Evolutionary conservation across 2,797 vertebrate genomes (phyloP).

Genomic region (Falco columbarius): DNA sequence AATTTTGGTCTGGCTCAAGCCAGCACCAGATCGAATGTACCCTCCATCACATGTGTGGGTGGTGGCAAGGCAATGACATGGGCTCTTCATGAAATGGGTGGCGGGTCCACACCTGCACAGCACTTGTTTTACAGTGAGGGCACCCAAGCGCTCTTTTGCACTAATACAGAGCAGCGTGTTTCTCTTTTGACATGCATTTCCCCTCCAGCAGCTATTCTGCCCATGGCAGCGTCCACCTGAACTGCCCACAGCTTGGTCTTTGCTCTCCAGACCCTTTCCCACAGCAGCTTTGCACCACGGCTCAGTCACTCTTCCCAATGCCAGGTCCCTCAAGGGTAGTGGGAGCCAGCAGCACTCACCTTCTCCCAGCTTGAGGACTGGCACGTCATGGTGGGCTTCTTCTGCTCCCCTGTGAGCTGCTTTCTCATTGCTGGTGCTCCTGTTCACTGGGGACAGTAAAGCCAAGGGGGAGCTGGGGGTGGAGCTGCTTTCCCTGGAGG

Average conservation of each 20-base stretch:
- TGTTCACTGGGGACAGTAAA: constrained; percentile 26
- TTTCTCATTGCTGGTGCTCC: constrained; percentile 41
- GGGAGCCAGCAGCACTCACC: constrained; percentile 3
- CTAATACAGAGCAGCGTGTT: background rate
- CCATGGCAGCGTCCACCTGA: background rate
- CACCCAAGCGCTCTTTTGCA: background rate
- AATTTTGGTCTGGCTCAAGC: background rate
- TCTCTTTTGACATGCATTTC: background rate
- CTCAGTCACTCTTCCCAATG: background rate
- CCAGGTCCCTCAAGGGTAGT: background rate
- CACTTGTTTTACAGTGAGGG: background rate
- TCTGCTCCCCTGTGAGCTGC: constrained; percentile 11
- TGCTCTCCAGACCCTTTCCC: background rate
- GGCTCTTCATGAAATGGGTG: background rate
- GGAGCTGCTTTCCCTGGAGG: constrained; percentile 50
- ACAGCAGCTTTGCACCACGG: background rate
- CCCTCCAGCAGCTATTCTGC: background rate
- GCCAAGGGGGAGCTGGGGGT: constrained; percentile 47
- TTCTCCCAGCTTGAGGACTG: background rate
- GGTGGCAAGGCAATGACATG: background rate
- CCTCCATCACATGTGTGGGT: accelerated
- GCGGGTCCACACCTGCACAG: background rate
- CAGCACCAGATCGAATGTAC: background rate
- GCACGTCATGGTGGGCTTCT: background rate
- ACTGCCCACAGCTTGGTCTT: background rate